Percentiles rank a stretch among this genome's conserved stretches.
Evolutionary conservation across 2,888 invertebrate species (phyloP).

Genomic region (Dolichomitus sp.): DNA sequence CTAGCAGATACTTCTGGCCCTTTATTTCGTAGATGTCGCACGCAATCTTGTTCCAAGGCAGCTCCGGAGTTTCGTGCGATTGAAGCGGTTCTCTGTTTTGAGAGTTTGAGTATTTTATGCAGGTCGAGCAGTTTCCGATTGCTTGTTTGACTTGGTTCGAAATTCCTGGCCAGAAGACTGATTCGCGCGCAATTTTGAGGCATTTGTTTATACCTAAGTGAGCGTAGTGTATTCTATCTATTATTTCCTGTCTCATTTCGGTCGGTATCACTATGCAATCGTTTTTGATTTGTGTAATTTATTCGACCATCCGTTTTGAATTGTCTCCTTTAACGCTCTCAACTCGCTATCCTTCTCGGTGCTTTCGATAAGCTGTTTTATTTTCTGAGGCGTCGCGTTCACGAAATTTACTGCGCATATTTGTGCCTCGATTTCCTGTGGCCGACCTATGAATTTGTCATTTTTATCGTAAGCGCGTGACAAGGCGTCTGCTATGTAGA

Average conservation of each 20-base stretch:
- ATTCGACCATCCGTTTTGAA: conserved; percentile 51
- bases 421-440: conserved; percentile 59
- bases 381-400: conserved; percentile 46
- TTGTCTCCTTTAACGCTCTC: conserved; percentile 41
- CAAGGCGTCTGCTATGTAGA: conserved; percentile 64
- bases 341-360: conserved; percentile 52
- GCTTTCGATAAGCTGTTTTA: conserved; percentile 41
- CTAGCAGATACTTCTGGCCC: conserved; percentile 56
- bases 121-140: conserved; percentile 66
- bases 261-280: conserved; percentile 67
- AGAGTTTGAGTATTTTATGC: conserved; percentile 59
- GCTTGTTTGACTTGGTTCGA: conserved; percentile 69
- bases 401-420: conserved; percentile 46
- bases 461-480: conserved; percentile 59
- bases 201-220: conserved; percentile 74
- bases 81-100: conserved; percentile 64
- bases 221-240: conserved; percentile 71
- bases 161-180: conserved; percentile 74
- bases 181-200: conserved; percentile 68
- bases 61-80: conserved; percentile 58
- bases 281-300: conserved; percentile 52
- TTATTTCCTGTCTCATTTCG: conserved; percentile 65
- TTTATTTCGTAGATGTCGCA: conserved; percentile 61
- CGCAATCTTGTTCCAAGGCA: conserved; percentile 64
- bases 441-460: conserved; percentile 30